Conservation (phyloP, 2,888 invertebrate genomes). For the Dorcus hopei region DNA sequence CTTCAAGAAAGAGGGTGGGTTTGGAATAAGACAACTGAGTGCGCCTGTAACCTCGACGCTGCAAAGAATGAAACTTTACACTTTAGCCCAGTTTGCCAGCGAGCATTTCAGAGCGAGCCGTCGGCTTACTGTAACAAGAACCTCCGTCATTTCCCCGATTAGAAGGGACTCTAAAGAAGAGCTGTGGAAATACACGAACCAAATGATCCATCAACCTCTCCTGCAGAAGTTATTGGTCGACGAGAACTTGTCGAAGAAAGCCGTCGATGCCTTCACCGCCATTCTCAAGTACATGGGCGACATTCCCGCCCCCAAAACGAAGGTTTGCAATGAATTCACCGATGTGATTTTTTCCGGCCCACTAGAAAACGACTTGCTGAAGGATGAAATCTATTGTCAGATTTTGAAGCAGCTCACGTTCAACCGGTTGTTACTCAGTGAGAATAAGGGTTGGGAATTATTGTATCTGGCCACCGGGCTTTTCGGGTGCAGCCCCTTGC, state of each 20-base stretch:
- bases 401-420: constrained; percentile 91
- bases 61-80: constrained; percentile 71
- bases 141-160: constrained; percentile 64
- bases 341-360: constrained; percentile 83
- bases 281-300: constrained; percentile 91
- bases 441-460: constrained; percentile 92
- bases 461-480: constrained; percentile 88
- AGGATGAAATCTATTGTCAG: constrained; percentile 92
- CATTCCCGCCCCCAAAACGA: constrained; percentile 75
- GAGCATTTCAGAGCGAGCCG: constrained; percentile 68
- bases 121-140: constrained; percentile 55
- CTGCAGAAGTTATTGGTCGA: constrained; percentile 71
- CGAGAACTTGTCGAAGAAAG: constrained; percentile 68
- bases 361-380: constrained; percentile 68
- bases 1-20: constrained; percentile 58
- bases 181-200: constrained; percentile 78
- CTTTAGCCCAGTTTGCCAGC: constrained; percentile 77
- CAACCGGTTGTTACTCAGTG: constrained; percentile 79
- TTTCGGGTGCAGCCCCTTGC: constrained; percentile 72
- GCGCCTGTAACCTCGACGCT: constrained; percentile 51
- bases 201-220: constrained; percentile 79
- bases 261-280: constrained; percentile 70
- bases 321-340: constrained; percentile 77
- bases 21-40: constrained; percentile 50
- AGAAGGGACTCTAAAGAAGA: constrained; percentile 66